Evolutionary conservation across 2,113 vertebrate genomes (phyloP), one percentile per base, ranked within the genome.

Genomic region (Corvus cornix): DNA sequence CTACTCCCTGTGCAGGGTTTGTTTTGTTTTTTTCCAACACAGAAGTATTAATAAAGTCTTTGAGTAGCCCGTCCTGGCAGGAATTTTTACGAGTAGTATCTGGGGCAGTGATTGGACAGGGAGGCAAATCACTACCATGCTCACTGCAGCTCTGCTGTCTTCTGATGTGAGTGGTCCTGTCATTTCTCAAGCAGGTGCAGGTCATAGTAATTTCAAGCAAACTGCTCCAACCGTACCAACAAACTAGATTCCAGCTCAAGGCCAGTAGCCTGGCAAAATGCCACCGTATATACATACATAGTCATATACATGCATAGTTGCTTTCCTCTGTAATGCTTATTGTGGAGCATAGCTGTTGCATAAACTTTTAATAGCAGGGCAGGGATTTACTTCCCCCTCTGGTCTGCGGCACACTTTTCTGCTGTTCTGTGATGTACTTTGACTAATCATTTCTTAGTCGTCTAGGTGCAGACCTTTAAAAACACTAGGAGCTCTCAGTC

Each of bases 401-500:
- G 96, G 94, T 97, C 87, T 63, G 55, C 1, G 74, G 97, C 98
- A 98, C 97, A 76, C 98, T 98, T 97, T 97, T 94, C 43, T 90
- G 73, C 90, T 93, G 94, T 96, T 91, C 67, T 49, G 66, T 62
- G 79, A 92, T 87, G 94, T 97, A 95, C 77, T 94, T 90, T 94
- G 93, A 85, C 97, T 98, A 97, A 98, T 97, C 96, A 97, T 95
- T 95, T 95, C 83, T 96, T 95, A 92, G 94, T 94, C 93, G 97
- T 96, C 89, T 96, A 97, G 97, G 96, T 97, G 93, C 92, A 97
- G 97, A 97, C 95, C 96, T 97, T 97, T 93, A 97, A 97, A 97
- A 97, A 94, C 84, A 77, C 90, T 82, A 74, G 92, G 90, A 93
- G 94, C 94, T 95, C 97, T 94, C 90, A 84, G 94, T 97, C 74